Evolutionary conservation across 53 echinoderm and acorn worm genomes (phyloP).

Genomic region (Hippasteria phrygiana): DNA sequence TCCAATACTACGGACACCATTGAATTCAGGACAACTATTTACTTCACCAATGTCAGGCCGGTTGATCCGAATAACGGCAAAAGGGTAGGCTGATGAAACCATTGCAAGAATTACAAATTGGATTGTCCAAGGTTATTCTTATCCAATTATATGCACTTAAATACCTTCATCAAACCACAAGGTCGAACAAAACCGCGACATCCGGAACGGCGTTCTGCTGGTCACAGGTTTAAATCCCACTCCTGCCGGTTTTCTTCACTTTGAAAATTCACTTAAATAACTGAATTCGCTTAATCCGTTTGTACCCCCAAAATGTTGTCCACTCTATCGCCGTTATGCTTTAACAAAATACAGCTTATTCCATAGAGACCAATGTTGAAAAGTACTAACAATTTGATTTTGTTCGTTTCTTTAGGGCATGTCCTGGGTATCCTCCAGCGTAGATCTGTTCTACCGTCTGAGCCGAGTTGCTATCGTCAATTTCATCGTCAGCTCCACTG

Average conservation of each 20-base stretch:
- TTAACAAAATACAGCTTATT: too few species aligned
- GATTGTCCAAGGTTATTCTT: background rate
- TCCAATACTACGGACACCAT: slow-evolving; percentile 63
- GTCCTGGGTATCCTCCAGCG: slow-evolving; percentile 77
- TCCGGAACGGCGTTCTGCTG: too few species aligned
- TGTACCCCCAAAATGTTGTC: too few species aligned
- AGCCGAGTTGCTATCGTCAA: slow-evolving; percentile 79
- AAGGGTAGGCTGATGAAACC: slow-evolving; percentile 34
- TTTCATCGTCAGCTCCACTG: slow-evolving; percentile 78
- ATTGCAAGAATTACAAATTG: background rate
- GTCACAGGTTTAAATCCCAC: too few species aligned
- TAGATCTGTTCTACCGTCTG: slow-evolving; percentile 76
- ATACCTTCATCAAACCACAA: too few species aligned
- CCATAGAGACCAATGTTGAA: too few species aligned
- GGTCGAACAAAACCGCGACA: too few species aligned
- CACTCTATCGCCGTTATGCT: too few species aligned
- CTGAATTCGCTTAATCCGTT: too few species aligned
- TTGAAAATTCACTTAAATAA: too few species aligned
- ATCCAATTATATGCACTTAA: too few species aligned
- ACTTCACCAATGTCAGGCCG: slow-evolving; percentile 81
- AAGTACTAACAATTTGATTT: background rate
- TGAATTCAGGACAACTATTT: slow-evolving; percentile 74
- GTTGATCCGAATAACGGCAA: slow-evolving; percentile 66
- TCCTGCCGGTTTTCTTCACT: too few species aligned
- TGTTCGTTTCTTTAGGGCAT: slow-evolving; percentile 64